phyloP scores from a whole-genome alignment of 2,797 vertebrate genomes.

The Hafferia zeledoni region DNA sequence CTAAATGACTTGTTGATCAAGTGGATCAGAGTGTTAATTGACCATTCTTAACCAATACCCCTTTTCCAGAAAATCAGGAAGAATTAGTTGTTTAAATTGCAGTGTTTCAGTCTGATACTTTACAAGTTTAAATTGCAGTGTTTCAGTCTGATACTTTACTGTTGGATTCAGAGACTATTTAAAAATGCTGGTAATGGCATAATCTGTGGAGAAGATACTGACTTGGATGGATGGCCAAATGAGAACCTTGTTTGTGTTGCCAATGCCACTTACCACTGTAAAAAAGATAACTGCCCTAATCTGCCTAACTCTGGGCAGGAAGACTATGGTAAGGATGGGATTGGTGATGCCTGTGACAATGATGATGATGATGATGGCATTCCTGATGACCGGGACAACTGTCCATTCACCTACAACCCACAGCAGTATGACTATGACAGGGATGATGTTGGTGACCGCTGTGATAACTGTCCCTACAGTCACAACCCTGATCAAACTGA shows the following conservation, averaged over 20 bases:
- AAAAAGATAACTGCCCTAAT: conserved; percentile 97
- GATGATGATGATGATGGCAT: conserved; percentile 97
- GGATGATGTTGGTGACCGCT: conserved; percentile 94
- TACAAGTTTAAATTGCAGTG: too few relatives aligned
- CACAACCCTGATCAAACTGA: conserved; percentile 96
- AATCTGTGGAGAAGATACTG: conserved; percentile 95
- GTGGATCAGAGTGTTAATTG: not conserved
- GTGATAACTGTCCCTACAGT: conserved; percentile 96
- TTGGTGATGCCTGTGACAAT: conserved; percentile 94
- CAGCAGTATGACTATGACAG: conserved; percentile 94
- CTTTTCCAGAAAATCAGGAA: conserved; percentile 18
- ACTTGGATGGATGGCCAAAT: conserved; percentile 98
- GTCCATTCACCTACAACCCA: conserved; percentile 93
- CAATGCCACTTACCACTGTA: conserved; percentile 99
- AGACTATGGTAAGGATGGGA: conserved; percentile 97
- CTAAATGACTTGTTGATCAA: not conserved
- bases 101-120: not conserved
- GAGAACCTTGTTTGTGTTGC: conserved; percentile 88
- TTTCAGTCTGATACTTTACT: too few relatives aligned
- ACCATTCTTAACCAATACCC: not conserved
- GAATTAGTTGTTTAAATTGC: not conserved
- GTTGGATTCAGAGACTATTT: too few relatives aligned
- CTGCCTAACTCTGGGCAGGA: conserved; percentile 99
- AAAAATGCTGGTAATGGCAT: conserved; percentile 94
- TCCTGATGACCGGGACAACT: conserved; percentile 96